Conservation (phyloP, 2,888 invertebrate genomes). For the Meteorus cinctellus region DNA sequence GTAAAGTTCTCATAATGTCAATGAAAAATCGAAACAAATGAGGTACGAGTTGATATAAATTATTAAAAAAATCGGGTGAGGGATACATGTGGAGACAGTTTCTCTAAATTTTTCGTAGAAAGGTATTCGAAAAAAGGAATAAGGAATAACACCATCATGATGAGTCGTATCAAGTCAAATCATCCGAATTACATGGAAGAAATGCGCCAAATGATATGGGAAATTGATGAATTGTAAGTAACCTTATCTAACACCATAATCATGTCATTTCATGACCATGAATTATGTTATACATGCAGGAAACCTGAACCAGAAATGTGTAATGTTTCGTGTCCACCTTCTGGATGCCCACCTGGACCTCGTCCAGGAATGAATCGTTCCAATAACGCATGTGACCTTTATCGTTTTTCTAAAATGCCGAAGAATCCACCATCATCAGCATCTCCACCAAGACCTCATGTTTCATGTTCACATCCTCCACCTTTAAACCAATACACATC, state of each 20-base stretch:
- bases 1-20: too few species aligned
- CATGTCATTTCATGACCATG: slow-evolving; percentile 3
- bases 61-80: too few species aligned
- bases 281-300: slow-evolving; percentile 44
- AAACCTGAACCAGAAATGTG: slow-evolving; percentile 63
- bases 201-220: slow-evolving; percentile 55
- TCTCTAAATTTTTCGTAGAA: slow-evolving; percentile 20
- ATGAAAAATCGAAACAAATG: too few species aligned
- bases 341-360: slow-evolving; percentile 62
- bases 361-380: slow-evolving; percentile 62
- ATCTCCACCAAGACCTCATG: slow-evolving; percentile 45
- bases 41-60: too few species aligned
- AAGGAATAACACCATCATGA: slow-evolving; percentile 48
- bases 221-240: slow-evolving; percentile 58
- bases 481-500: neutral
- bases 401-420: slow-evolving; percentile 60
- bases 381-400: slow-evolving; percentile 57
- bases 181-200: slow-evolving; percentile 60
- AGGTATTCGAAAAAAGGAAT: neutral
- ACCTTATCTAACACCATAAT: neutral
- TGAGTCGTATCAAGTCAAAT: slow-evolving; percentile 30
- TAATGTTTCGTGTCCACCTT: slow-evolving; percentile 61
- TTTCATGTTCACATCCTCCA: slow-evolving; percentile 50
- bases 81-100: too few species aligned
- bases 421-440: slow-evolving; percentile 37